These are phyloP conservation scores for Drosophila yooni DNA, from an alignment of 2,888 invertebrate species.

Conservation along the genomic window DNA sequence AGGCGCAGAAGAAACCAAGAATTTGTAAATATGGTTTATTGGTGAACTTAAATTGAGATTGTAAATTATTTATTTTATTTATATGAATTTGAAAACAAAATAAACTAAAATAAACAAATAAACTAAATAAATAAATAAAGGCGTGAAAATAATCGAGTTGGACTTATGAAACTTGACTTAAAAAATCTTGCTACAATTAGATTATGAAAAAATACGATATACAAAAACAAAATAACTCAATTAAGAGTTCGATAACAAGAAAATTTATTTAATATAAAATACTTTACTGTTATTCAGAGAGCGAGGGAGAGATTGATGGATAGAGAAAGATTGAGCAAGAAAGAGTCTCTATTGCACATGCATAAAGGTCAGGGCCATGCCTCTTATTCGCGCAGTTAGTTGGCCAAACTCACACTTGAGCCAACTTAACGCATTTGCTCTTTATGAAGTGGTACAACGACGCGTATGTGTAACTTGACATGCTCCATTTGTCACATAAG, in stretches of 20 bases:
- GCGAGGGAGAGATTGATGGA: not conserved
- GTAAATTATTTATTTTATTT: not conserved
- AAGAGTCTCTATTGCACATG: not conserved
- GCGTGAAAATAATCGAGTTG: accelerated
- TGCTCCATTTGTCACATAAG: constrained; percentile 55
- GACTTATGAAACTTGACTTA: too few species aligned
- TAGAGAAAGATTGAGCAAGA: not conserved
- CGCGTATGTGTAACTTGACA: constrained; percentile 60
- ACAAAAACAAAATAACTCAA: not conserved
- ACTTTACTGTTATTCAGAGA: not conserved
- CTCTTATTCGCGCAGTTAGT: not conserved
- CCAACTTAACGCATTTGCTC: not conserved
- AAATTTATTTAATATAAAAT: not conserved
- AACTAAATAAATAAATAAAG: too few species aligned
- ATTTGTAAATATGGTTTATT: not conserved
- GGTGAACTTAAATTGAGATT: not conserved
- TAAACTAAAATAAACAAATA: too few species aligned
- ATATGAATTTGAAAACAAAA: not conserved
- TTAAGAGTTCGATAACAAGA: not conserved
- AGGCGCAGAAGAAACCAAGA: not conserved
- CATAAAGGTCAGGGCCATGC: constrained; percentile 19
- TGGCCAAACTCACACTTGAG: constrained; percentile 3
- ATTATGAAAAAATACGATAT: not conserved
- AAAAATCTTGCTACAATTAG: not conserved
- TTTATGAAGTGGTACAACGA: constrained; percentile 10